These are phyloP conservation scores for Abscondita cerata DNA, from an alignment of 2,888 invertebrate genomes.

Conservation along the genomic window DNA sequence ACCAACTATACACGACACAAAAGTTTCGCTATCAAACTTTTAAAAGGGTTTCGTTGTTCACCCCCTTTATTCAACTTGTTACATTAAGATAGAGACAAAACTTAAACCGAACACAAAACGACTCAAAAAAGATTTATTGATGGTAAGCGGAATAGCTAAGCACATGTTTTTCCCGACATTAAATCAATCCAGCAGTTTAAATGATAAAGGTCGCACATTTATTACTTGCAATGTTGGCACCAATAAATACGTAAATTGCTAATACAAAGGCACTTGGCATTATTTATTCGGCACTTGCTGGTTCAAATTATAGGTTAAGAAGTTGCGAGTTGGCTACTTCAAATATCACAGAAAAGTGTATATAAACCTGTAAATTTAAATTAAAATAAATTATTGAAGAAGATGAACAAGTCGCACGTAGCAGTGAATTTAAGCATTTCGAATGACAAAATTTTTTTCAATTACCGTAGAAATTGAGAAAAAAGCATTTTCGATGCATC, in stretches of 20 bases:
- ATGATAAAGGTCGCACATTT: conserved; percentile 19
- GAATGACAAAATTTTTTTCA: too few species aligned
- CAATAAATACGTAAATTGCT: conserved; percentile 19
- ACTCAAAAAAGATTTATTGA: too few species aligned
- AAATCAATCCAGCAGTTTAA: conserved; percentile 9
- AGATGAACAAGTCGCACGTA: conserved; percentile 12
- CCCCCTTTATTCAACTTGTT: conserved; percentile 1
- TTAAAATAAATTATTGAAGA: conserved; percentile 20
- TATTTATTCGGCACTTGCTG: conserved; percentile 28
- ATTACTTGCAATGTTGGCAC: conserved; percentile 15
- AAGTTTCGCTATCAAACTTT: conserved; percentile 13
- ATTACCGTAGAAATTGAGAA: too few species aligned
- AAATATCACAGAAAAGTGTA: conserved; percentile 26
- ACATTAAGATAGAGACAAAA: background rate
- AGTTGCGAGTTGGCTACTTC: conserved; percentile 8
- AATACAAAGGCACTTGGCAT: conserved; percentile 26
- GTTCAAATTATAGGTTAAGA: conserved; percentile 6
- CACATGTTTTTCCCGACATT: too few species aligned
- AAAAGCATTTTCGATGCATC: too few species aligned
- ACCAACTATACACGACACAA: conserved; percentile 27
- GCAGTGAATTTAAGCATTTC: conserved; percentile 22
- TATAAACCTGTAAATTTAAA: conserved; percentile 15
- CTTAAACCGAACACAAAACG: too few species aligned
- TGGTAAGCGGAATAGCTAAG: background rate
- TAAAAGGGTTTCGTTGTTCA: conserved; percentile 31